Evolutionary conservation across 1,140 invertebrate species (phyloP).

Genomic region (Calliphora vicina): DNA sequence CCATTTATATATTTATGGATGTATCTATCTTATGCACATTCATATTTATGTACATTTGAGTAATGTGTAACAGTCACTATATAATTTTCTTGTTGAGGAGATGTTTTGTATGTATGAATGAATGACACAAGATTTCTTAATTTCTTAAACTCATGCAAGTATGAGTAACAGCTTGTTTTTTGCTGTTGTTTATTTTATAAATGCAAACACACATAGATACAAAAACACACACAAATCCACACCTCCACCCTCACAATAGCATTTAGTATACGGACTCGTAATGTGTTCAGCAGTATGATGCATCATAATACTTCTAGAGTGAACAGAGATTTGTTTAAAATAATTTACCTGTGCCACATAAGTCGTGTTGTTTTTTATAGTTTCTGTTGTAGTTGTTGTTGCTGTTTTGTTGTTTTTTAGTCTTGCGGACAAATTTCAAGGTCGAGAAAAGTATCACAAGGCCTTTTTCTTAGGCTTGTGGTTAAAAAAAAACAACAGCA

Average conservation of each 20-base stretch:
- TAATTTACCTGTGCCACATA: neutral
- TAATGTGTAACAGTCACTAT: too few relatives aligned
- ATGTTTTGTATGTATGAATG: too few relatives aligned
- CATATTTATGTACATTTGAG: too few relatives aligned
- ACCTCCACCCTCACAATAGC: too few relatives aligned
- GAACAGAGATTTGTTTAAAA: neutral
- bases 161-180: neutral
- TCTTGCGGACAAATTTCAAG: neutral
- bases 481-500: neutral
- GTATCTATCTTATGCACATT: too few relatives aligned
- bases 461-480: slow-evolving; percentile 4
- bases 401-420: neutral
- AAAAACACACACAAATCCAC: too few relatives aligned
- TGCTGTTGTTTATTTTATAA: too few relatives aligned
- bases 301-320: neutral
- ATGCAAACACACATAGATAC: too few relatives aligned
- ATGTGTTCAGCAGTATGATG: neutral
- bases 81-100: too few relatives aligned
- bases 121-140: neutral
- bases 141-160: neutral
- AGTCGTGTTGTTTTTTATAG: neutral
- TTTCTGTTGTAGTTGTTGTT: neutral
- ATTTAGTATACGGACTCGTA: too few relatives aligned
- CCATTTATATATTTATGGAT: too few relatives aligned
- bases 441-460: slow-evolving; percentile 15